Conservation (phyloP, 2,113 vertebrate species). For the Cyanocitta stelleri region DNA sequence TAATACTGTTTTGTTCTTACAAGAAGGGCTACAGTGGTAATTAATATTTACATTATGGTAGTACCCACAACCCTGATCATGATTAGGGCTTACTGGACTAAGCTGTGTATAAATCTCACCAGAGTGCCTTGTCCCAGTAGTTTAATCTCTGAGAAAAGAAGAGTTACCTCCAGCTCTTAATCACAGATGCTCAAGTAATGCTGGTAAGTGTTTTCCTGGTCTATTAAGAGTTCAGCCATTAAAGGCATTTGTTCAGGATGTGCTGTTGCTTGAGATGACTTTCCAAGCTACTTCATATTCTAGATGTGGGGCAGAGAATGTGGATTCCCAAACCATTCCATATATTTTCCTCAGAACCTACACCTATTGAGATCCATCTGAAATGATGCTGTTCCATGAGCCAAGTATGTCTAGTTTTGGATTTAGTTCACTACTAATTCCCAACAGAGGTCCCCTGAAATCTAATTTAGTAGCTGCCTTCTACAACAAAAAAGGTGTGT, state of each 20-base stretch:
- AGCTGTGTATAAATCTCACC: slow-evolving; percentile 18
- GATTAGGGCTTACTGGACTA: background rate
- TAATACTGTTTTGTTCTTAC: background rate
- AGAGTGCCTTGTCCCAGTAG: background rate
- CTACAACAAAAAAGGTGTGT: background rate
- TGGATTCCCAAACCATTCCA: background rate
- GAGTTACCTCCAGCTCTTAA: background rate
- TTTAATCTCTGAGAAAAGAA: background rate
- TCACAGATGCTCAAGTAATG: background rate
- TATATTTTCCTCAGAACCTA: background rate
- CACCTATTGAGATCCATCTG: background rate
- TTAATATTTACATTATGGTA: background rate
- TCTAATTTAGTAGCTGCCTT: background rate
- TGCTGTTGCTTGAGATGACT: background rate
- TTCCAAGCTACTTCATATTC: background rate
- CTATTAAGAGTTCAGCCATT: background rate
- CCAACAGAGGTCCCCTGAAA: background rate
- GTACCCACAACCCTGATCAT: background rate
- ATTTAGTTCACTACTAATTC: background rate
- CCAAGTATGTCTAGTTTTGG: background rate
- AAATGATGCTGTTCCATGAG: background rate
- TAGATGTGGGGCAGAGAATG: background rate
- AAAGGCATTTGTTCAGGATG: background rate
- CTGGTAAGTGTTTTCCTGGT: background rate
- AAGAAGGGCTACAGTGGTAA: background rate